phyloP scores from a whole-genome alignment of 2,113 vertebrate genomes.

The Castor canadensis region DNA sequence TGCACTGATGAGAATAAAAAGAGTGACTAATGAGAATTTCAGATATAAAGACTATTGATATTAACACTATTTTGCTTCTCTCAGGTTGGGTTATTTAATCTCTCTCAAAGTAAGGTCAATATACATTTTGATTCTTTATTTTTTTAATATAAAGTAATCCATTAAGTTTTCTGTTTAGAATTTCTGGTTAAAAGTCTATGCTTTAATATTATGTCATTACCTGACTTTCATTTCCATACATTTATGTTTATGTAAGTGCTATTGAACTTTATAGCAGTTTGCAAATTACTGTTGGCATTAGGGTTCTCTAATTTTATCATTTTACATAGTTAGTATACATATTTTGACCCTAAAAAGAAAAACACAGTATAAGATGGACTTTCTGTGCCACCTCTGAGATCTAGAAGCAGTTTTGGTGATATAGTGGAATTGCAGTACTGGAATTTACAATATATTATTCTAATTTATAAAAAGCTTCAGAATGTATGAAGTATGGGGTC shows the following conservation, averaged over 20 bases:
- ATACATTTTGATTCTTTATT: not conserved
- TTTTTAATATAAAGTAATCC: not conserved
- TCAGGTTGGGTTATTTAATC: not conserved
- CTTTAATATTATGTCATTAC: not conserved
- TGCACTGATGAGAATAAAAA: not conserved
- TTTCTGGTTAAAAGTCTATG: not conserved
- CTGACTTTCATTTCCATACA: not conserved
- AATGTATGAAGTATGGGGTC: not conserved
- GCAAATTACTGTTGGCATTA: not conserved
- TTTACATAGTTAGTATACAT: not conserved
- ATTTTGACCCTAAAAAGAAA: not conserved
- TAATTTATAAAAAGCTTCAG: not conserved
- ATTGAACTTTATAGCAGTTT: not conserved
- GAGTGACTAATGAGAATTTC: conserved; percentile 9
- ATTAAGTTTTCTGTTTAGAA: not conserved
- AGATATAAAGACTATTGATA: not conserved
- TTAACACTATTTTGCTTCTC: not conserved
- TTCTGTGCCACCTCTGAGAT: not conserved
- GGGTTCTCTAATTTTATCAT: not conserved
- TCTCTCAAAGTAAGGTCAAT: not conserved
- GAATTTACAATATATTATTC: not conserved
- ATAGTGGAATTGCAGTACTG: not conserved
- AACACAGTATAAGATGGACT: not conserved
- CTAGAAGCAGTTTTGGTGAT: not conserved
- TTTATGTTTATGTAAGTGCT: not conserved